phyloP scores from a whole-genome alignment of 2,888 invertebrate species.

The Volucella bombylans region DNA sequence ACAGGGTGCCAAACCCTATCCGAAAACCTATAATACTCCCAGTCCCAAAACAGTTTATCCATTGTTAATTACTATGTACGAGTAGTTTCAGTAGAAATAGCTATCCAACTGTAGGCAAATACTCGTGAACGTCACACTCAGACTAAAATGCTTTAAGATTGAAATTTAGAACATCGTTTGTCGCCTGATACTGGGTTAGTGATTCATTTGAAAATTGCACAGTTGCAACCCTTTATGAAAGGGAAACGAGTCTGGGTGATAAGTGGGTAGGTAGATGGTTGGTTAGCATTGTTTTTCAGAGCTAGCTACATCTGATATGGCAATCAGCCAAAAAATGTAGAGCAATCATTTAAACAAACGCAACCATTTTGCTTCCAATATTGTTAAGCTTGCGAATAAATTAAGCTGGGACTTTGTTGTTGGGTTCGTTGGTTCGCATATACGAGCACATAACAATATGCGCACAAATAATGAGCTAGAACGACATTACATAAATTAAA shows the following conservation, averaged over 20 bases:
- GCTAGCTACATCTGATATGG: slow-evolving; percentile 2
- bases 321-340: slow-evolving; percentile 29
- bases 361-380: slow-evolving; percentile 13
- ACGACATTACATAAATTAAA: slow-evolving; percentile 54
- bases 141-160: not conserved
- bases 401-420: slow-evolving; percentile 7
- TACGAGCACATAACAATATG: slow-evolving; percentile 45
- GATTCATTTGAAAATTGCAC: slow-evolving; percentile 56
- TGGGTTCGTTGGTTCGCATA: slow-evolving; percentile 23
- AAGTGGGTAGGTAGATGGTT: not conserved
- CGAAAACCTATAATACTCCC: slow-evolving; percentile 1
- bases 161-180: slow-evolving; percentile 11
- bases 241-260: not conserved
- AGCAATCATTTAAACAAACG: slow-evolving; percentile 47
- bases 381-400: slow-evolving; percentile 48
- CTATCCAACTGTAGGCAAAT: slow-evolving; percentile 25
- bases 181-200: slow-evolving; percentile 48
- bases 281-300: slow-evolving; percentile 3
- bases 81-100: slow-evolving; percentile 54
- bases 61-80: slow-evolving; percentile 62
- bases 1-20: not conserved
- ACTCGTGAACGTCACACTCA: not conserved
- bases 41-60: slow-evolving; percentile 63
- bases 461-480: slow-evolving; percentile 6
- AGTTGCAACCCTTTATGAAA: slow-evolving; percentile 39